Conservation (phyloP, 2,113 vertebrate species). For the Tenebrosternarchus preto region DNA sequence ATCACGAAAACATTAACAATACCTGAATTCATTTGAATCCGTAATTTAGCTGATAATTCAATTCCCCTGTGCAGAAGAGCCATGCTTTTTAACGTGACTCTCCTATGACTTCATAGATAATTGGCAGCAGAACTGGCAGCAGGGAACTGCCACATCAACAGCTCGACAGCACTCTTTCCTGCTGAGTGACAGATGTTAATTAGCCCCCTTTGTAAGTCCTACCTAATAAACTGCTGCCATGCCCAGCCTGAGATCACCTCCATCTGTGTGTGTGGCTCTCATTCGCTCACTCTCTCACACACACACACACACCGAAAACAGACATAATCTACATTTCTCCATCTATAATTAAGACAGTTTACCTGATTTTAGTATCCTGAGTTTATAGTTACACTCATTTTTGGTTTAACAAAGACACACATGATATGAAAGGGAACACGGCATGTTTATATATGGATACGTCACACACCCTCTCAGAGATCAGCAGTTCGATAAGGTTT, state of each 20-base stretch:
- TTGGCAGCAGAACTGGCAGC: constrained; percentile 50
- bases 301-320: neutral
- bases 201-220: constrained; percentile 48
- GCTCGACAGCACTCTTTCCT: constrained; percentile 41
- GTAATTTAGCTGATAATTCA: constrained; percentile 21
- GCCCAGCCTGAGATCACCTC: constrained; percentile 47
- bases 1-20: neutral
- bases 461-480: neutral
- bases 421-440: neutral
- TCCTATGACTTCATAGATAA: constrained; percentile 53
- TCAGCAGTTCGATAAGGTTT: neutral
- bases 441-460: constrained; percentile 7
- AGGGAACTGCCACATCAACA: constrained; percentile 48
- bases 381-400: neutral
- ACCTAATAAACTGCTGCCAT: constrained; percentile 42
- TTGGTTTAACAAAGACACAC: neutral
- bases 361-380: neutral
- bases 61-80: constrained; percentile 36
- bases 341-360: constrained; percentile 3
- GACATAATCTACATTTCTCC: constrained; percentile 15
- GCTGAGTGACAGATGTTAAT: constrained; percentile 61
- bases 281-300: neutral
- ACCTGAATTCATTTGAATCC: constrained; percentile 13
- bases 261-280: constrained; percentile 6
- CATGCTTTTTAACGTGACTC: constrained; percentile 43